A percentile compares a stretch with the other conserved stretches of the same genome.
These are phyloP conservation scores for Todiramphus saurophagus DNA, from an alignment of 2,113 vertebrate species.

Conservation along the genomic window DNA sequence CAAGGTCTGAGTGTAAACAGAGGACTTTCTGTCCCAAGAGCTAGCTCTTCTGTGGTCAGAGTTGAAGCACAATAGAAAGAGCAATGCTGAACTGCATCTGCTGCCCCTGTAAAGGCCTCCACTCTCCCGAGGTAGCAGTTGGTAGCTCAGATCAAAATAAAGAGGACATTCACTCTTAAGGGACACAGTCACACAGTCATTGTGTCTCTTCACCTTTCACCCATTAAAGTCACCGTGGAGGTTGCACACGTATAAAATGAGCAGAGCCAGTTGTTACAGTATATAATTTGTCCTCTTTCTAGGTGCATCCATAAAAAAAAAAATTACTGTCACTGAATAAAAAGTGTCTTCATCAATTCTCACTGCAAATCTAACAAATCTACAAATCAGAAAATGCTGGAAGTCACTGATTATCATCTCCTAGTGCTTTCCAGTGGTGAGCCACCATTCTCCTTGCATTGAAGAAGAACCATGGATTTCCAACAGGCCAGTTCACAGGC, in stretches of 20 bases:
- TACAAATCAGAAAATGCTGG: background rate
- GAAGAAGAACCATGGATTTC: background rate
- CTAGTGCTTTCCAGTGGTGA: background rate
- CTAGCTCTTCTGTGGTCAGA: background rate
- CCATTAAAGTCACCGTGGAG: background rate
- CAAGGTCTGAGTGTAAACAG: conserved; percentile 46
- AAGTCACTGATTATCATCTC: background rate
- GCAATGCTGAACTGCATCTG: conserved; percentile 21
- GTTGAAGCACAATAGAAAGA: conserved; percentile 8
- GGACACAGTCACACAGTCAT: background rate
- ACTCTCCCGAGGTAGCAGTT: background rate
- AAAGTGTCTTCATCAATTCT: background rate
- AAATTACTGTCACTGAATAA: background rate
- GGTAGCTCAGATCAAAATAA: background rate
- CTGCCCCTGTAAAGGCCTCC: background rate
- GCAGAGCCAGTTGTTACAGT: background rate
- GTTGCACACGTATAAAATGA: background rate
- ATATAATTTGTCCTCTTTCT: background rate
- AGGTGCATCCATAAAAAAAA: background rate
- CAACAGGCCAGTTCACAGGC: background rate
- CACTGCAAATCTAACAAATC: background rate
- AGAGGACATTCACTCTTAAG: background rate
- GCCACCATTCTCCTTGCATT: background rate
- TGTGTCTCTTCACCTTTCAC: accelerated
- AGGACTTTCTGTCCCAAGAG: conserved; percentile 42